These are phyloP conservation scores for Panulirus ornatus DNA, from an alignment of 1,140 invertebrate species.

Conservation along the genomic window DNA sequence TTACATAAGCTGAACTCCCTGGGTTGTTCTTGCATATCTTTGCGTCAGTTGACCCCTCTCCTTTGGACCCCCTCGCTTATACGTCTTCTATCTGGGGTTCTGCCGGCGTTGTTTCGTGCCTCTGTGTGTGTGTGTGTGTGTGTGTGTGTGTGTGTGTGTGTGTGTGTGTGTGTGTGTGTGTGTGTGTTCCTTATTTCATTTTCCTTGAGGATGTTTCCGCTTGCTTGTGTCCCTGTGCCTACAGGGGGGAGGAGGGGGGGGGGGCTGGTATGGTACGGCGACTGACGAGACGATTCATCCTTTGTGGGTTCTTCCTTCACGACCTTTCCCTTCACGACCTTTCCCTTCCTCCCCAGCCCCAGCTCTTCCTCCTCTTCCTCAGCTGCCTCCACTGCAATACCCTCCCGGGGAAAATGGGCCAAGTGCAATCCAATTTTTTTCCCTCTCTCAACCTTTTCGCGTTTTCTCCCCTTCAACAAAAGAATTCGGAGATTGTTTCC, in stretches of 20 bases:
- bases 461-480: not conserved
- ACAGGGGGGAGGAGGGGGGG: constrained; percentile 36
- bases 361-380: too few relatives aligned
- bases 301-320: constrained; percentile 50
- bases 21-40: not conserved
- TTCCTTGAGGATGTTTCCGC: constrained; percentile 40
- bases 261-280: too few relatives aligned
- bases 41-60: not conserved
- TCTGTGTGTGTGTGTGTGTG: not conserved
- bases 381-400: constrained; percentile 47
- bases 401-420: constrained; percentile 46
- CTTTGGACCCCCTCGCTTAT: not conserved
- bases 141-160: not conserved
- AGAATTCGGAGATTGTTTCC: not conserved
- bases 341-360: too few relatives aligned
- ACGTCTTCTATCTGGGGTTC: not conserved
- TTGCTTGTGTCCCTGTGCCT: constrained; percentile 41
- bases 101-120: not conserved
- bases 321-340: too few relatives aligned
- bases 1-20: not conserved
- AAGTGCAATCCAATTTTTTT: constrained; percentile 35
- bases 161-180: not conserved
- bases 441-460: constrained; percentile 14
- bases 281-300: constrained; percentile 44
- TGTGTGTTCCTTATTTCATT: constrained; percentile 36